phyloP scores from a whole-genome alignment of 2,888 invertebrate species.

The Hipparchia sbordonii region DNA sequence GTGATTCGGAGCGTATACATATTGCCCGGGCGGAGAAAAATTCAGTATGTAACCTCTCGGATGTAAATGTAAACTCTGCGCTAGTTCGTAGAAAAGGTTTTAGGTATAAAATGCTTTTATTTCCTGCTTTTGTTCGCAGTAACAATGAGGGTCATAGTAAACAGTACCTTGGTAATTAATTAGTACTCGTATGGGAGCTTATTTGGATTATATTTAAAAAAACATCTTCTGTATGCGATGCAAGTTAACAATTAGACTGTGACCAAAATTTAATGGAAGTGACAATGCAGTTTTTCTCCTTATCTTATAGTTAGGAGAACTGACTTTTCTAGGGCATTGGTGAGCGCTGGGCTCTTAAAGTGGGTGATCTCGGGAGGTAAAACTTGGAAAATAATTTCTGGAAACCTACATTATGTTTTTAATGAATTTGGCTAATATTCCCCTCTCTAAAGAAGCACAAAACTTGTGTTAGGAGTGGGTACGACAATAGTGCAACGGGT shows the following conservation, averaged over 20 bases:
- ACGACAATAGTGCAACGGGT: too few relatives aligned
- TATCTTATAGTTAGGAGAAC: too few relatives aligned
- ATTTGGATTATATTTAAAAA: neutral
- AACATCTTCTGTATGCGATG: neutral
- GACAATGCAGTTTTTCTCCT: too few relatives aligned
- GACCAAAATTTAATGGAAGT: too few relatives aligned
- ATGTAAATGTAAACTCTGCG: constrained; percentile 41
- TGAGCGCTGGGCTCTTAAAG: too few relatives aligned
- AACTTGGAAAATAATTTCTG: neutral
- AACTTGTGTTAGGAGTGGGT: too few relatives aligned
- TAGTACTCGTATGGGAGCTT: neutral
- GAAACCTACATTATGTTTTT: neutral
- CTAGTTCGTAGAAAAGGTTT: constrained; percentile 16
- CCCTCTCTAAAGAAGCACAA: too few relatives aligned
- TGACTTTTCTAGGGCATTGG: too few relatives aligned
- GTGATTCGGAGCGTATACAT: constrained; percentile 26
- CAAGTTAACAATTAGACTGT: neutral
- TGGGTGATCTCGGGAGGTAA: neutral
- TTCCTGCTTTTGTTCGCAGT: neutral
- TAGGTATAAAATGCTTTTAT: constrained; percentile 4
- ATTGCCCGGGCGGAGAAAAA: constrained; percentile 40
- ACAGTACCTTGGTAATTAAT: constrained; percentile 2
- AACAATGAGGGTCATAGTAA: constrained; percentile 11
- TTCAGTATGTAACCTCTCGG: constrained; percentile 38
- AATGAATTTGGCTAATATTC: too few relatives aligned